Percentiles rank a stretch among this genome's conserved stretches.
Conservation (phyloP, 2,113 vertebrate genomes). For the Leptosomus discolor region DNA sequence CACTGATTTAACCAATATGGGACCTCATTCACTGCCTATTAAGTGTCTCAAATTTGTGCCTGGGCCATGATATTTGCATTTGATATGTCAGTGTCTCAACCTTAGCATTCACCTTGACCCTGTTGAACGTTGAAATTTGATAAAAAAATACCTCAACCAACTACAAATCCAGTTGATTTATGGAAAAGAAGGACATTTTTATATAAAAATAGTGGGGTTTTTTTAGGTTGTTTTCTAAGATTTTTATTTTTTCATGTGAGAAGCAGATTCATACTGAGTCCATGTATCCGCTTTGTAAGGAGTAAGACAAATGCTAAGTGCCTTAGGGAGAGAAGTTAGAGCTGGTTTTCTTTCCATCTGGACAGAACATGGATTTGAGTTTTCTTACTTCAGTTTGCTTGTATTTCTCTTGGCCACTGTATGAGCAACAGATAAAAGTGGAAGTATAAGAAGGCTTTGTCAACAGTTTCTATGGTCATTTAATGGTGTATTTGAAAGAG, state of each 20-base stretch:
- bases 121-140: not conserved
- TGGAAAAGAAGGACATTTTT: not conserved
- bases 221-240: not conserved
- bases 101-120: not conserved
- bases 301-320: not conserved
- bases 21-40: not conserved
- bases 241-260: not conserved
- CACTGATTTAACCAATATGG: not conserved
- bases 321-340: not conserved
- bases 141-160: not conserved
- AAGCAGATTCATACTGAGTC: not conserved
- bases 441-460: not conserved
- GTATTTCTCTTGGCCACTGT: not conserved
- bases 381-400: not conserved
- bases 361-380: not conserved
- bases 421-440: not conserved
- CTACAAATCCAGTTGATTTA: not conserved
- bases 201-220: not conserved
- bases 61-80: not conserved
- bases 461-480: not conserved
- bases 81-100: not conserved
- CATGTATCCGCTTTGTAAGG: not conserved
- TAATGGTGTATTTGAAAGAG: not conserved
- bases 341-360: not conserved
- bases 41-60: not conserved